These are phyloP conservation scores for Aphelinus certus DNA, from an alignment of 1,140 invertebrate species.

Conservation along the genomic window DNA sequence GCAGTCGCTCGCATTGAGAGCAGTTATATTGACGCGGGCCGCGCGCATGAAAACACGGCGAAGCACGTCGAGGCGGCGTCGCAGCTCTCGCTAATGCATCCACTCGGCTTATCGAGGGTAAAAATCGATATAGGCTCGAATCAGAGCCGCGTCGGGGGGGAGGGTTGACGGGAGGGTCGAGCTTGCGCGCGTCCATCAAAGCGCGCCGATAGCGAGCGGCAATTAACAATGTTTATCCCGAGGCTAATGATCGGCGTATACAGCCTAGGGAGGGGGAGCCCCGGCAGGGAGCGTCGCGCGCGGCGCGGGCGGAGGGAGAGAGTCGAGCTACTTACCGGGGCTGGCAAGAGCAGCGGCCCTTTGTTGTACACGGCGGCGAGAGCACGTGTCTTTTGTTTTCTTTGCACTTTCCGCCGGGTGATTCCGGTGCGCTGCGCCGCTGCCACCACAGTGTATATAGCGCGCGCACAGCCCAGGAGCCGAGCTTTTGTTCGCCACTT, in stretches of 20 bases:
- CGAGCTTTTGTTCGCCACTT: slow-evolving; percentile 1
- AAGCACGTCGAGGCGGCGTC: too few species aligned
- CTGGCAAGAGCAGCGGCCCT: slow-evolving; percentile 33
- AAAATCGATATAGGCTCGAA: background rate
- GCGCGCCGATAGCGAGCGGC: background rate
- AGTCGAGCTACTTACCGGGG: slow-evolving; percentile 14
- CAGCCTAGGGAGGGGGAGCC: background rate
- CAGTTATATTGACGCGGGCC: too few species aligned
- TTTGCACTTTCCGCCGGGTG: slow-evolving; percentile 50
- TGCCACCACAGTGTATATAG: too few species aligned
- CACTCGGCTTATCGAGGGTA: background rate
- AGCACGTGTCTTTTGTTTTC: slow-evolving; percentile 54
- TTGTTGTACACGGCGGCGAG: slow-evolving; percentile 45
- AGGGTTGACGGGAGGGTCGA: too few species aligned
- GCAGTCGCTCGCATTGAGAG: too few species aligned
- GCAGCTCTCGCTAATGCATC: too few species aligned
- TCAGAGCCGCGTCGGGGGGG: too few species aligned
- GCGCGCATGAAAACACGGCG: too few species aligned
- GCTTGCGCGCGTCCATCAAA: too few species aligned
- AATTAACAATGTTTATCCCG: slow-evolving; percentile 40
- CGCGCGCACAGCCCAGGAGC: too few species aligned
- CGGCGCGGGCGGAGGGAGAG: background rate
- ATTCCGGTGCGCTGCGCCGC: too few species aligned
- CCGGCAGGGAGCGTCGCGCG: background rate
- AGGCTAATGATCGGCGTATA: slow-evolving; percentile 32